Evolutionary conservation across 2,888 invertebrate species (phyloP).

Genomic region (Parnassius smintheus): DNA sequence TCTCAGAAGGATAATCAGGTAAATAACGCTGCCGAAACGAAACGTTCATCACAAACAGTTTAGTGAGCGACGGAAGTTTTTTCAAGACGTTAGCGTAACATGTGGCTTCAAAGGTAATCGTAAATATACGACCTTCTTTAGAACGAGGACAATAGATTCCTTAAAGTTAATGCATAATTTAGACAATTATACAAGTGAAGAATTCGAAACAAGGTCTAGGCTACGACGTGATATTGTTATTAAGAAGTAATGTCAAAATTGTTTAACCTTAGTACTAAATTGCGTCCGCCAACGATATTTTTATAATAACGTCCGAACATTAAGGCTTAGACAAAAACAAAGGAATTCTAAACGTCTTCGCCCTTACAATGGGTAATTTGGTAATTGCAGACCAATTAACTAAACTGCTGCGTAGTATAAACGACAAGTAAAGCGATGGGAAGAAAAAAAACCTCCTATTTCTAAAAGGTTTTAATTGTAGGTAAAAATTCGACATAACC

Average conservation of each 20-base stretch:
- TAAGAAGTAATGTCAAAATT: conserved; percentile 19
- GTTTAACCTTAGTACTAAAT: conserved; percentile 9
- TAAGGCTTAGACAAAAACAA: conserved; percentile 15
- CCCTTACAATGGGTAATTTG: conserved; percentile 5
- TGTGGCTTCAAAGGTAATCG: conserved; percentile 2
- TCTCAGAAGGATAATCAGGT: conserved; percentile 12
- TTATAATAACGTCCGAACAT: conserved; percentile 13
- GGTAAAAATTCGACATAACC: too few relatives aligned
- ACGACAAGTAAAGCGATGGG: background rate
- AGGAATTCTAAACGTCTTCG: conserved; percentile 11
- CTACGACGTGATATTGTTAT: conserved; percentile 14
- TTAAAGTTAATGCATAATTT: conserved; percentile 8
- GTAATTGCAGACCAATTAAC: conserved; percentile 10
- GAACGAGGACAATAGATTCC: conserved; percentile 9
- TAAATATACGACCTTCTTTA: conserved; percentile 5
- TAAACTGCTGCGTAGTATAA: background rate
- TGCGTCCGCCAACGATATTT: conserved; percentile 8
- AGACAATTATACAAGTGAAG: conserved; percentile 1
- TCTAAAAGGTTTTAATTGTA: too few relatives aligned
- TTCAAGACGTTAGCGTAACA: conserved; percentile 7
- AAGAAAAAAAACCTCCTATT: too few relatives aligned
- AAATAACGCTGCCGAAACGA: background rate
- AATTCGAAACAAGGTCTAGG: conserved; percentile 16
- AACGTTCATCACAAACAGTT: conserved; percentile 6
- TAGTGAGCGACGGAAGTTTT: conserved; percentile 3